Base-by-base conservation (phyloP, 2,113 vertebrate species). In the Notothenia coriiceps region DNA sequence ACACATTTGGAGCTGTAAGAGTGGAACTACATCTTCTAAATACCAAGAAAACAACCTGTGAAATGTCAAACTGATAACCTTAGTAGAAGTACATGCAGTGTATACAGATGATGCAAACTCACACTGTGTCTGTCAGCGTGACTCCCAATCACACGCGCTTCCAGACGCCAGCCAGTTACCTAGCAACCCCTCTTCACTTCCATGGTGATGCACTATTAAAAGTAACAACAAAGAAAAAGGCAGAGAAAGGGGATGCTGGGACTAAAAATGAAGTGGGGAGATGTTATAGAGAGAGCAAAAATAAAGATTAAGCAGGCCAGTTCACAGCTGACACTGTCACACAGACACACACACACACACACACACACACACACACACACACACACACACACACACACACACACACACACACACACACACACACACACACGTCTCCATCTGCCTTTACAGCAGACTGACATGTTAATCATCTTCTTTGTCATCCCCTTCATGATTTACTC, bases 101-200 rank as follows among this genome's bases (percentile, higher is more conserved):
- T 29, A 5, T 29, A 14, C 59, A 61, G 56, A 71, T 72, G 49
- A 77, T 12, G 57, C 13, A 77, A 4, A 66, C 47, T 73, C 62
- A 67, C 67, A 51, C 49, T 67, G 67, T 68, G 80, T 87, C 80
- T 91, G 88, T 85, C 81, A 62, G 69, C 80, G 71, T 84, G 88
- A 79, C 70, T 77, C 72, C 89, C 91, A 88, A 92, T 93, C 89
- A 91, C 88, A 90, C 80, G 85, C 79, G 80, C 51, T 86, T 88
- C 83, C 86, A 92, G 95, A 95, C 89, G 93, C 94, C 89, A 88
- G 90, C 88, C 89, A 89, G 92, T 95, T 95, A 73, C 94, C 89
- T 94, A 94, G 94, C 93, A 94, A 95, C 94, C 82, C 66, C 83
- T 79, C 84, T 79, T 90, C 91, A 90, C 89, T 93, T 91, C 93